Conservation (phyloP, 2,113 vertebrate species). For the Scartelaos histophorus region DNA sequence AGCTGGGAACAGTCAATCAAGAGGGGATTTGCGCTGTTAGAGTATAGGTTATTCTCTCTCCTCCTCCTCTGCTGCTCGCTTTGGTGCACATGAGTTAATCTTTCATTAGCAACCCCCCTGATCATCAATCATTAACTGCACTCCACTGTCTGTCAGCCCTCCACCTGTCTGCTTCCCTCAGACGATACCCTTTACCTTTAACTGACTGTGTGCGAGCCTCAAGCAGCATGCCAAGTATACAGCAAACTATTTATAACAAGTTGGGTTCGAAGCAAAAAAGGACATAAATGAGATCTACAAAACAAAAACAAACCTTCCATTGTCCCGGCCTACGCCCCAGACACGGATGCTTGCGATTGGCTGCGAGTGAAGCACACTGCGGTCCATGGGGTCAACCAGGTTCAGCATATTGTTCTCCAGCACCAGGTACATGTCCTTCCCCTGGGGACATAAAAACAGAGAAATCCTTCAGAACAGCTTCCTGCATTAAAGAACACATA, state of each 20-base stretch:
- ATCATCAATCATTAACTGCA: conserved; percentile 83
- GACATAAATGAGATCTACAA: not conserved
- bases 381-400: conserved; percentile 96
- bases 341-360: conserved; percentile 96
- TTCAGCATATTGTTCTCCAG: conserved; percentile 96
- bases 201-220: not conserved
- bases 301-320: conserved; percentile 85
- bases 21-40: conserved; percentile 16
- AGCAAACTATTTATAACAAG: not conserved
- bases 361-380: conserved; percentile 90
- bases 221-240: not conserved
- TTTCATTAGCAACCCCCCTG: conserved; percentile 77
- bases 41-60: conserved; percentile 20
- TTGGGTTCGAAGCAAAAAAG: not conserved
- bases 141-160: conserved; percentile 49
- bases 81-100: conserved; percentile 76
- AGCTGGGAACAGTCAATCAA: conserved; percentile 7
- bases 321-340: conserved; percentile 97
- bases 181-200: conserved; percentile 71
- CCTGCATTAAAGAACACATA: not conserved
- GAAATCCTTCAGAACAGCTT: conserved; percentile 15
- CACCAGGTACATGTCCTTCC: conserved; percentile 96
- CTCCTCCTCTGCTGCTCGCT: conserved; percentile 9
- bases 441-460: conserved; percentile 70
- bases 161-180: conserved; percentile 44